Percentiles rank a stretch among this genome's conserved stretches.
These are phyloP conservation scores for Tinea semifulvella DNA, from an alignment of 2,888 invertebrate genomes.

Conservation along the genomic window DNA sequence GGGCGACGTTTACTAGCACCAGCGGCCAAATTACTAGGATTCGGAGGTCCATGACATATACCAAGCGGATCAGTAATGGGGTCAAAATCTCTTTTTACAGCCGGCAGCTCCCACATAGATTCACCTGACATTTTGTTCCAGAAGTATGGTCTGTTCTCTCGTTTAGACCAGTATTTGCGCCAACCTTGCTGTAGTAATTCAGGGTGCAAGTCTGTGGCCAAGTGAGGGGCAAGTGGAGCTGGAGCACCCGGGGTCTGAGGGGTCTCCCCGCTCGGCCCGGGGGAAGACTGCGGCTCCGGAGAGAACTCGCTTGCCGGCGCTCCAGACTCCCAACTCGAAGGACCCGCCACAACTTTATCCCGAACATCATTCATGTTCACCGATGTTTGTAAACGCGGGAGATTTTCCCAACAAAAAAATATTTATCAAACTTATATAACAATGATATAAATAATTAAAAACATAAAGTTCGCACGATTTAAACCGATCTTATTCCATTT, in stretches of 20 bases:
- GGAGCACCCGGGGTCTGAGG: slow-evolving; percentile 70
- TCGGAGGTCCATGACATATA: slow-evolving; percentile 69
- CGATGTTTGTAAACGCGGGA: slow-evolving; percentile 13
- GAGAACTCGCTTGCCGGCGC: slow-evolving; percentile 49
- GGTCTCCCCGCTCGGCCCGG: slow-evolving; percentile 49
- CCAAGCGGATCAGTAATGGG: slow-evolving; percentile 92
- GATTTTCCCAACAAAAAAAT: neutral
- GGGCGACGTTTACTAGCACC: slow-evolving; percentile 77
- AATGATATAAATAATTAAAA: slow-evolving; percentile 20
- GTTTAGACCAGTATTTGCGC: slow-evolving; percentile 96
- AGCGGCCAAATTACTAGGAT: slow-evolving; percentile 55
- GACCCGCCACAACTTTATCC: slow-evolving; percentile 59
- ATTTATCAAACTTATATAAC: slow-evolving; percentile 1
- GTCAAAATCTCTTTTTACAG: slow-evolving; percentile 84
- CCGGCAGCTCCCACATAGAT: slow-evolving; percentile 96
- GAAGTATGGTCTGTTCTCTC: slow-evolving; percentile 94
- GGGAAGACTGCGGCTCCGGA: slow-evolving; percentile 53
- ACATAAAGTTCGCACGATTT: slow-evolving; percentile 10
- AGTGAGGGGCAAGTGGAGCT: slow-evolving; percentile 54
- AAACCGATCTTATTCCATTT: neutral
- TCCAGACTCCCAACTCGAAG: slow-evolving; percentile 54
- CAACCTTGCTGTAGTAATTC: slow-evolving; percentile 84
- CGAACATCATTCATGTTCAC: slow-evolving; percentile 62
- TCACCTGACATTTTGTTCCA: slow-evolving; percentile 97
- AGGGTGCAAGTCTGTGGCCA: slow-evolving; percentile 56